Percentiles rank a stretch among this genome's conserved stretches.
These are phyloP conservation scores for Thereva nobilitata DNA, from an alignment of 2,888 invertebrate species.

Conservation along the genomic window DNA sequence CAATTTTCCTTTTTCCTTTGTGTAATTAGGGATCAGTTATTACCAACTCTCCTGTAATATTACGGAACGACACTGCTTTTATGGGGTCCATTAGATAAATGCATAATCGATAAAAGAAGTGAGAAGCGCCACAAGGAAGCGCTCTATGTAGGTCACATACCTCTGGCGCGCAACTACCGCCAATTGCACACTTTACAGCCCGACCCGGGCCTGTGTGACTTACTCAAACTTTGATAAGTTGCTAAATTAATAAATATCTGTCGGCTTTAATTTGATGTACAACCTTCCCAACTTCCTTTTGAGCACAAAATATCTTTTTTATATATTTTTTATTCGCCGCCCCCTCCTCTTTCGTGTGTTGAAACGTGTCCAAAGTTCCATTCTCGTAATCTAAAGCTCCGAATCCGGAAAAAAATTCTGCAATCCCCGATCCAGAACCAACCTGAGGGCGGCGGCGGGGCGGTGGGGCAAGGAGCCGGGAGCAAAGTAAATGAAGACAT, in stretches of 20 bases:
- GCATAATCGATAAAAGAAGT: too few species aligned
- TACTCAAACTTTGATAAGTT: too few species aligned
- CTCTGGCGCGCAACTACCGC: too few species aligned
- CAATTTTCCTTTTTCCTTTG: slow-evolving; percentile 21
- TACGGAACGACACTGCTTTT: slow-evolving; percentile 8
- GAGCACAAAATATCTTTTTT: too few species aligned
- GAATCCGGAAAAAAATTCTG: neutral
- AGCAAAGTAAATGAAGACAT: slow-evolving; percentile 40
- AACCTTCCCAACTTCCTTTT: neutral
- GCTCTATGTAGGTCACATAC: too few species aligned
- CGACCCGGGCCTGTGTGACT: too few species aligned
- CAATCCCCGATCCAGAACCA: slow-evolving; percentile 10
- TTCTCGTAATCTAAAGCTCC: slow-evolving; percentile 1
- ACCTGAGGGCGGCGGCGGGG: slow-evolving; percentile 6
- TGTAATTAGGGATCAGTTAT: slow-evolving; percentile 9
- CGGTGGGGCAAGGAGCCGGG: neutral
- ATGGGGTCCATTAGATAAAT: too few species aligned
- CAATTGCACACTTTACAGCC: too few species aligned
- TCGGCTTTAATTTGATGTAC: slow-evolving; percentile 42
- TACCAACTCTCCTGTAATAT: neutral
- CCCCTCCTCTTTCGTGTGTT: neutral
- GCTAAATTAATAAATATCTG: slow-evolving; percentile 43
- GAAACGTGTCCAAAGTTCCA: slow-evolving; percentile 12
- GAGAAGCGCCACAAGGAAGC: too few species aligned
- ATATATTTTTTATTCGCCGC: neutral